A percentile compares a stretch with the other conserved stretches of the same genome.
Conservation (phyloP, 1,140 invertebrate genomes). For the Eupristina koningsbergeri region DNA sequence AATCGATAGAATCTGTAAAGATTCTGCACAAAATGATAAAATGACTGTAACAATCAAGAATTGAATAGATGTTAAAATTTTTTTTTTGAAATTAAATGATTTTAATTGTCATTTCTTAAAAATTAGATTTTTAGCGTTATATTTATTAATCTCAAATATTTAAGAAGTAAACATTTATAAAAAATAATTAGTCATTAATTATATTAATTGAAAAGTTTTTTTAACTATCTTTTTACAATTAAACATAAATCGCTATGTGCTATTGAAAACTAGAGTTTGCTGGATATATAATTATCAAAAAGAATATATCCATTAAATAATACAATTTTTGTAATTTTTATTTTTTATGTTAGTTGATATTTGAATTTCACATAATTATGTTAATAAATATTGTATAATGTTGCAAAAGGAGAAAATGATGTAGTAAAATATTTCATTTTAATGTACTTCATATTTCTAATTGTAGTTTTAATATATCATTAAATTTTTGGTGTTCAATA, state of each 20-base stretch:
- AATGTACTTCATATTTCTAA: slow-evolving; percentile 14
- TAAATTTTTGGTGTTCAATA: background rate
- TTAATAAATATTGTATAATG: slow-evolving; percentile 5
- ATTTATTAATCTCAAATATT: slow-evolving; percentile 35
- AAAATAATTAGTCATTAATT: slow-evolving; percentile 46
- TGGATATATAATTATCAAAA: slow-evolving; percentile 23
- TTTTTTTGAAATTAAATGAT: background rate
- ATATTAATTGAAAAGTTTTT: slow-evolving; percentile 35
- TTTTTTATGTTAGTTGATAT: slow-evolving; percentile 15
- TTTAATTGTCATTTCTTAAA: slow-evolving; percentile 33
- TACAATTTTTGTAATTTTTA: slow-evolving; percentile 9
- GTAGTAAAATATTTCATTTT: slow-evolving; percentile 5
- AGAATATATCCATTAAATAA: background rate
- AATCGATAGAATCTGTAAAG: slow-evolving; percentile 13
- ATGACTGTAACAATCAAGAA: slow-evolving; percentile 20
- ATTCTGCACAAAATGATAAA: slow-evolving; percentile 24
- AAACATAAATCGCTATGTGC: background rate
- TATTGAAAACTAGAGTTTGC: slow-evolving; percentile 4
- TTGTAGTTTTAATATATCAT: slow-evolving; percentile 29
- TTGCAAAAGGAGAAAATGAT: background rate
- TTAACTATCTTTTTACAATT: slow-evolving; percentile 15
- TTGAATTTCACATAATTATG: background rate
- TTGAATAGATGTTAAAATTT: slow-evolving; percentile 4
- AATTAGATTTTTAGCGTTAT: slow-evolving; percentile 19
- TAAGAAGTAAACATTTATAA: slow-evolving; percentile 35